These are phyloP conservation scores for Zaprionus ornatus DNA, from an alignment of 1,140 invertebrate species.

Conservation along the genomic window DNA sequence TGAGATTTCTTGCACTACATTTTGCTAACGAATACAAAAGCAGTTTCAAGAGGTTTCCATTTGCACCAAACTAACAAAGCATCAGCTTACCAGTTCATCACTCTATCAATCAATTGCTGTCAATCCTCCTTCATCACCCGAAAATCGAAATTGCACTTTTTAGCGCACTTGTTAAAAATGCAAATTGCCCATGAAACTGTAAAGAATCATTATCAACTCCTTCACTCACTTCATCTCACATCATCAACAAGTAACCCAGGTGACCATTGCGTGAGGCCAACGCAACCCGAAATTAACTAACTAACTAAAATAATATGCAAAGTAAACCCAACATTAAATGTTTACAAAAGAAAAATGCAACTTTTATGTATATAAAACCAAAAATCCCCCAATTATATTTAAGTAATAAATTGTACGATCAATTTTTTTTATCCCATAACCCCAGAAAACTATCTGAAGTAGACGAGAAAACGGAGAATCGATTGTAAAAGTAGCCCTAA, in stretches of 20 bases:
- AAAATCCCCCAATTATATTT: slow-evolving; percentile 55
- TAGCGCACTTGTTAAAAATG: slow-evolving; percentile 84
- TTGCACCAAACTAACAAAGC: slow-evolving; percentile 52
- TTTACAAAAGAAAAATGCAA: slow-evolving; percentile 33
- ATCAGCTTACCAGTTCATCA: slow-evolving; percentile 1
- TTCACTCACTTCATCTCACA: neutral
- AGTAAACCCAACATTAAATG: slow-evolving; percentile 65
- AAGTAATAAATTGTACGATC: slow-evolving; percentile 56
- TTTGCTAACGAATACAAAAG: slow-evolving; percentile 67
- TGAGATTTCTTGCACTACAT: slow-evolving; percentile 83
- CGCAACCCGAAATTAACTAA: slow-evolving; percentile 24
- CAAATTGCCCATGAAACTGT: slow-evolving; percentile 56
- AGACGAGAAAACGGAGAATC: slow-evolving; percentile 21
- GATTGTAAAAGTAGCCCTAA: slow-evolving; percentile 77
- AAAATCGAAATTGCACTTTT: slow-evolving; percentile 76
- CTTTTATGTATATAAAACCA: slow-evolving; percentile 64
- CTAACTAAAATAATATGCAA: neutral
- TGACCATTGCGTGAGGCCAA: slow-evolving; percentile 16
- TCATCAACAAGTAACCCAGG: neutral
- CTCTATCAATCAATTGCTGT: slow-evolving; percentile 7
- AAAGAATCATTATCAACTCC: neutral
- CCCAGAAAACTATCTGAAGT: slow-evolving; percentile 22
- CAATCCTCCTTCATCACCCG: neutral
- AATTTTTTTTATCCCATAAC: slow-evolving; percentile 69
- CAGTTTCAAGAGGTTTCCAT: slow-evolving; percentile 77